Conservation (phyloP, 2,888 invertebrate species). For the Tachystola acroxantha region DNA sequence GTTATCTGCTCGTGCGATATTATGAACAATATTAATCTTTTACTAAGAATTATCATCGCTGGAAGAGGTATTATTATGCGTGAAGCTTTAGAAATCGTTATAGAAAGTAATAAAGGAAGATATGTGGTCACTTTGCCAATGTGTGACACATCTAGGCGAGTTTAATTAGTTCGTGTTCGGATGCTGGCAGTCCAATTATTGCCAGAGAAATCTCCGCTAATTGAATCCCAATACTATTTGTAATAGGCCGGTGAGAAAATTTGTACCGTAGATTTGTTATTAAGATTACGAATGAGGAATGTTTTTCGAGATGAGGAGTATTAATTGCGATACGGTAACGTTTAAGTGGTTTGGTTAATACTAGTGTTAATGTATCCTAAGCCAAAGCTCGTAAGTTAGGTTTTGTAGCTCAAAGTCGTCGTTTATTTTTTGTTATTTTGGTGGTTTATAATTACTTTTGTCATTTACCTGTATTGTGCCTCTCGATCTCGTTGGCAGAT, state of each 20-base stretch:
- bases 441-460: no score
- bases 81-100: no score
- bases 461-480: no score
- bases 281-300: slow-evolving; percentile 59
- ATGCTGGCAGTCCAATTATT: slow-evolving; percentile 41
- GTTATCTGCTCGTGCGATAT: slow-evolving; percentile 48
- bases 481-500: no score
- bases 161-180: not conserved
- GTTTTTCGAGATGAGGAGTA: slow-evolving; percentile 34
- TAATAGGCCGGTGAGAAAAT: slow-evolving; percentile 54
- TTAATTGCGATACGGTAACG: slow-evolving; percentile 12
- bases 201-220: slow-evolving; percentile 44
- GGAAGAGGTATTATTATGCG: not conserved
- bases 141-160: slow-evolving; percentile 1
- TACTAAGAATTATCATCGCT: slow-evolving; percentile 13
- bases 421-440: no score
- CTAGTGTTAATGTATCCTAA: no score
- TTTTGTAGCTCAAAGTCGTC: no score
- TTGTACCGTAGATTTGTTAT: slow-evolving; percentile 60
- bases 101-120: no score
- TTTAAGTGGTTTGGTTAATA: slow-evolving; percentile 7
- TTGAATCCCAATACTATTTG: slow-evolving; percentile 58
- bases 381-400: no score
- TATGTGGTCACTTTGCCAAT: no score
- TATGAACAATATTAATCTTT: slow-evolving; percentile 42